A percentile compares a stretch with the other conserved stretches of the same genome.
Conservation (phyloP, 2,888 invertebrate species). For the Andrena chrysosceles region DNA sequence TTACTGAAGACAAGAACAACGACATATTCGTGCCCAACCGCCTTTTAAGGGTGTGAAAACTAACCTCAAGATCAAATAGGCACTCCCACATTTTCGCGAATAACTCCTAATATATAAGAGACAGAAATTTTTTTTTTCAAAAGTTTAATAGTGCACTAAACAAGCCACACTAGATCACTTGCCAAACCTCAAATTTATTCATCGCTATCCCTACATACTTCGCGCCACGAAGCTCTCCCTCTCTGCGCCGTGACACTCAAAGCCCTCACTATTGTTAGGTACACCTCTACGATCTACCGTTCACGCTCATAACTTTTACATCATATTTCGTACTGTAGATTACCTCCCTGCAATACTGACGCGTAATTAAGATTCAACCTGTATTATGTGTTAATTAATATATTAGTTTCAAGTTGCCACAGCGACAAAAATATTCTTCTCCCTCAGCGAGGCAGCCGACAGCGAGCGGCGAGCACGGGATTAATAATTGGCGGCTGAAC, state of each 20-base stretch:
- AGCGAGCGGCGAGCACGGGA: not conserved
- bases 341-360: not conserved
- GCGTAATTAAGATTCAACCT: not conserved
- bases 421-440: not conserved
- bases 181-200: too few relatives aligned
- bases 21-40: too few relatives aligned
- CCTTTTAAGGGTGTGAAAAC: too few relatives aligned
- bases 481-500: conserved; percentile 22
- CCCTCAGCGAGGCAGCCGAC: not conserved
- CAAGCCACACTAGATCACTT: too few relatives aligned
- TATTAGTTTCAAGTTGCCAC: not conserved
- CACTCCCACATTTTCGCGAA: too few relatives aligned
- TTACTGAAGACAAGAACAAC: too few relatives aligned
- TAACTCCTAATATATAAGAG: too few relatives aligned
- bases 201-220: too few relatives aligned
- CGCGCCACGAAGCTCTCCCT: too few relatives aligned
- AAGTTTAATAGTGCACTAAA: too few relatives aligned
- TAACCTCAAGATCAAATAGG: too few relatives aligned
- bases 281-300: not conserved
- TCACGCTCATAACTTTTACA: not conserved
- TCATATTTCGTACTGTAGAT: not conserved
- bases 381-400: conserved; percentile 1
- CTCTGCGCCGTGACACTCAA: not conserved
- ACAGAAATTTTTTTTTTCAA: too few relatives aligned
- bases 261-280: not conserved